Base-by-base conservation (phyloP, 1,140 invertebrate genomes). In the Drosophila oshimai region DNA sequence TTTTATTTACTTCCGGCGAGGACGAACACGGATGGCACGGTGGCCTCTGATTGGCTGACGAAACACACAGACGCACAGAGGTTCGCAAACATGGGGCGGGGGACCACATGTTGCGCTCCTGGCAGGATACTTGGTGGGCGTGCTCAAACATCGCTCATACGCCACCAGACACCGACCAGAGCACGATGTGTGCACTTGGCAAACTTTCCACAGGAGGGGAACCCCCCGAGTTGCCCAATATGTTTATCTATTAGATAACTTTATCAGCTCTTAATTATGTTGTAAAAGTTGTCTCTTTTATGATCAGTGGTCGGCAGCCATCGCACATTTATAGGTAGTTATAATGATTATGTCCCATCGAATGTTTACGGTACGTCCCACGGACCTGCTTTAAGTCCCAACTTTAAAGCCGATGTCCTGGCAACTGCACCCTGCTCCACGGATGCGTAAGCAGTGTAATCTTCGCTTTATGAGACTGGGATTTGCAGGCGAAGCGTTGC, bases 181-280 rank as follows among this genome's bases (percentile, higher is more conserved):
- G 69, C 47, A 83, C 53, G 47, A 57, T 62, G 47, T 78, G 49
- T 68, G 60, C 58, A 50, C 55, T 86, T 79, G 57, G 49, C 41
- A 73, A 50, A 75, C 74, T 78, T 74, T 41, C 41, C 41, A 61
- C 42, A 39, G 42, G 42, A 45, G 12, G 45, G 17, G 4, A 22
- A 12, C 29, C 39, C 37, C 13, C 33, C 26, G 33, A 37, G 37
- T 55, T 61, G 24, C 50, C 55, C 61, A 87, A 76, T 86, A 73
- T 87, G 81, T 76, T 74, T 68, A 61, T 74, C 58, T 84, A 86
- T 80, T 86, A 76, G 80, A 68, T 73, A 80, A 86, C 55, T 86
- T 86, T 86, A 86, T 87, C 80, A 86, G 65, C 80, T 75, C 36
- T 73, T 86, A 86, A 87, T 87, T 80, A 87, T 86, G 80, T 76